Conservation (phyloP, 1,140 invertebrate genomes). For the Eueides isabella region DNA sequence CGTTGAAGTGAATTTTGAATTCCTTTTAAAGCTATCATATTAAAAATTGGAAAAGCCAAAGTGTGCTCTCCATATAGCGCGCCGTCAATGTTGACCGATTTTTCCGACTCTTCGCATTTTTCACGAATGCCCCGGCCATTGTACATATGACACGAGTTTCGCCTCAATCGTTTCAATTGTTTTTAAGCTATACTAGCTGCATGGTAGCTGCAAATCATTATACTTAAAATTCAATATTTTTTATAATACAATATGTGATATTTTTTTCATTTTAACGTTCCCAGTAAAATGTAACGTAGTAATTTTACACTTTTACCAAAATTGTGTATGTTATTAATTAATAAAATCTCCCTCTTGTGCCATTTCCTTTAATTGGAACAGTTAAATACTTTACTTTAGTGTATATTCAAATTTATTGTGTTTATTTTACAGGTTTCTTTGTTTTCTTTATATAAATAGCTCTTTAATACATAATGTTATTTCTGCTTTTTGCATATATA, state of each 20-base stretch:
- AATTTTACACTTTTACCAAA: no score
- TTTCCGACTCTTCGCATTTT: conserved; percentile 38
- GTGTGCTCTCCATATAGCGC: conserved; percentile 15
- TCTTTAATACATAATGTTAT: no score
- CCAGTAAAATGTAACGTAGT: not conserved
- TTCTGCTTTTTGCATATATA: no score
- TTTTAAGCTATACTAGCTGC: conserved; percentile 32
- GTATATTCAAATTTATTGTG: no score
- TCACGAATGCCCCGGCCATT: conserved; percentile 29
- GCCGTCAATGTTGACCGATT: conserved; percentile 36
- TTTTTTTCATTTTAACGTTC: not conserved
- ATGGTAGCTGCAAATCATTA: not conserved
- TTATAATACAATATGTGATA: no score
- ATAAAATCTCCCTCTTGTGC: no score
- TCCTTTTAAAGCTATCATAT: conserved; percentile 21
- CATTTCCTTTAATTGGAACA: no score
- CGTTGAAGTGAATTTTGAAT: not conserved
- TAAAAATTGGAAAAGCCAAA: conserved; percentile 26
- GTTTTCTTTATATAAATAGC: no score
- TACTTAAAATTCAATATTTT: not conserved
- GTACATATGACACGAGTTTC: conserved; percentile 37
- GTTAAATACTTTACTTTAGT: no score
- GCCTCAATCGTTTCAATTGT: conserved; percentile 36
- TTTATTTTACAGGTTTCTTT: no score
- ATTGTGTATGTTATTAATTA: no score